phyloP scores from a whole-genome alignment of 2,797 vertebrate species.

The Enteromius radiatus region DNA sequence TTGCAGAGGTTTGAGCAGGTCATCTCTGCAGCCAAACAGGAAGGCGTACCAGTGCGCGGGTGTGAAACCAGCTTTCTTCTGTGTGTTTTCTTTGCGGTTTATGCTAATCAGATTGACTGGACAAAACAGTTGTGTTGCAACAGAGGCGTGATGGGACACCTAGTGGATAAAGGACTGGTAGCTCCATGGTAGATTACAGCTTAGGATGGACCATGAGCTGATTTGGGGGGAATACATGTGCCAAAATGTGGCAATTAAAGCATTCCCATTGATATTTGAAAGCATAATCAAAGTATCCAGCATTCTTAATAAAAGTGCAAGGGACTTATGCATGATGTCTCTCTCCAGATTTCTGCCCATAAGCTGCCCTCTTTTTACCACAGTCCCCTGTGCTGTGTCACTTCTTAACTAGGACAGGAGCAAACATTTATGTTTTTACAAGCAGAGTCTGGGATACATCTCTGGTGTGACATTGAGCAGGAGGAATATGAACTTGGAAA shows the following conservation, averaged over 20 bases:
- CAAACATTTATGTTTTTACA: conserved; percentile 4
- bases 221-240: background rate
- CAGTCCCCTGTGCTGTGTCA: background rate
- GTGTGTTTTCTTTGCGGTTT: background rate
- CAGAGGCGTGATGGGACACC: background rate
- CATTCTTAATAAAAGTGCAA: background rate
- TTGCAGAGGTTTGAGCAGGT: conserved; percentile 90
- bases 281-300: background rate
- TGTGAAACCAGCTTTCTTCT: conserved; percentile 63
- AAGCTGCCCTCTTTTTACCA: background rate
- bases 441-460: background rate
- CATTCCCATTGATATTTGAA: background rate
- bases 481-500: background rate
- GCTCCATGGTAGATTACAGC: too few species aligned
- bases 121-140: background rate
- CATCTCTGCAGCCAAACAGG: conserved; percentile 81
- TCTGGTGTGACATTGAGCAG: background rate
- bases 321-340: background rate
- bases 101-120: background rate
- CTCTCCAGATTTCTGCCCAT: background rate
- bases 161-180: background rate
- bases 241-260: too few species aligned
- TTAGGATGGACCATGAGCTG: background rate
- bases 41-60: conserved; percentile 90
- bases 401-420: background rate